Evolutionary conservation across 2,797 vertebrate genomes (phyloP), one percentile per base, ranked within the genome.

Genomic region (Neoniphon sammara): DNA sequence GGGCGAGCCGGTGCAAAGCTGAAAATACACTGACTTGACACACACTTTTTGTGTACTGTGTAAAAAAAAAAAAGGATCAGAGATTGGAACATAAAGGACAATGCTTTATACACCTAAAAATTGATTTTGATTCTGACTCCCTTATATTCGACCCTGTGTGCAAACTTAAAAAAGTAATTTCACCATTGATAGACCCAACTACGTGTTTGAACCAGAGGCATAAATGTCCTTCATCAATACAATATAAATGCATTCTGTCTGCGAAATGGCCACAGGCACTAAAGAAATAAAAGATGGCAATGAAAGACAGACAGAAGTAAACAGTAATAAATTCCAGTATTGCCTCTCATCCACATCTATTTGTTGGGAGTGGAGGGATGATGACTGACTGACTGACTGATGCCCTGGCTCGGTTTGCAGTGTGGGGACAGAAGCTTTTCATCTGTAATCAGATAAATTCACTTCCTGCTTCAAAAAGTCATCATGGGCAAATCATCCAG

Each of bases 401-500:
- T 70, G 86, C 78, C 83, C 80, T 61, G 52, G 67, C 66, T 60
- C 0, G 18, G 63, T 64, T 68, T 17, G 46, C 57, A 70, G 61
- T 73, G 67, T 54, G 52, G 57, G 66, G 70, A 78, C 27, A 70
- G 83, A 83, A 83, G 85, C 81, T 79, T 89, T 85, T 90, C 77
- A 87, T 84, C 73, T 85, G 72, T 87, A 89, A 92, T 92, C 85
- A 89, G 79, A 90, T 90, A 87, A 90, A 91, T 83, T 84, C 49
- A 73, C 74, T 85, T 89, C 87, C 89, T 89, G 86, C 88, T 86
- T 90, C 84, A 87, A 86, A 91, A 88, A 88, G 86, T 90, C 89
- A 89, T 91, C 83, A 90, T 90, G 86, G 91, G 88, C 88, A 88
- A 91, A 91, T 87, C 85, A 89, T 81, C 89, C 78, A 69, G 82